These are phyloP conservation scores for Vireo altiloquus DNA, from an alignment of 2,113 vertebrate genomes.

Conservation along the genomic window DNA sequence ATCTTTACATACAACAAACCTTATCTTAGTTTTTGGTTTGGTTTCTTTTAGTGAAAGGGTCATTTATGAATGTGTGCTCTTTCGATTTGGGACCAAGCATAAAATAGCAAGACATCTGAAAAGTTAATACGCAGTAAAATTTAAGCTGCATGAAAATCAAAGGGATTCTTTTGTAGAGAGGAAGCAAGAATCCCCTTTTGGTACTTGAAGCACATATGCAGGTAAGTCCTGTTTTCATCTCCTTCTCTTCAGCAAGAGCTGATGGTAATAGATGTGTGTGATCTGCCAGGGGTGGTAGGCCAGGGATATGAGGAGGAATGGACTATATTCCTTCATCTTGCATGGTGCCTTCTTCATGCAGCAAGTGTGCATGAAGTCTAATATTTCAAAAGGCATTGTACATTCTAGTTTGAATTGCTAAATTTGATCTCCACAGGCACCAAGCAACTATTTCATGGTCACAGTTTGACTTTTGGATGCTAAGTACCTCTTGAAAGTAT, in stretches of 20 bases:
- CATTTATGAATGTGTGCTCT: neutral
- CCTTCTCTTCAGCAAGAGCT: neutral
- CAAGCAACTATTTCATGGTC: neutral
- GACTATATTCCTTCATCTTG: neutral
- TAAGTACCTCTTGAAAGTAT: neutral
- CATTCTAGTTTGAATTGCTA: neutral
- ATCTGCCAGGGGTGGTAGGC: neutral
- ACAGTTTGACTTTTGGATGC: neutral
- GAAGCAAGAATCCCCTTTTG: neutral
- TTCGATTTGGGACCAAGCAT: neutral
- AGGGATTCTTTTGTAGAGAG: neutral
- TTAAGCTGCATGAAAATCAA: slow-evolving; percentile 7
- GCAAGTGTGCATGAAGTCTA: neutral
- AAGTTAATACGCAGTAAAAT: neutral
- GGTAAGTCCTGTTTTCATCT: neutral
- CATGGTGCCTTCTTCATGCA: neutral
- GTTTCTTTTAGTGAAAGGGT: neutral
- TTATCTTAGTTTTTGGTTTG: neutral
- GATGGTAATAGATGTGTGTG: neutral
- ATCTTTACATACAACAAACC: neutral
- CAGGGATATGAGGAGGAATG: neutral
- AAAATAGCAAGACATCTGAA: neutral
- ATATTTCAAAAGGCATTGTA: neutral
- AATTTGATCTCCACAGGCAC: neutral
- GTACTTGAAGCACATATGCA: neutral